These are phyloP conservation scores for Cassiopea xamachana DNA, from an alignment of 30 jellyfish, hydroid and myxozoan genomes.

Conservation along the genomic window DNA sequence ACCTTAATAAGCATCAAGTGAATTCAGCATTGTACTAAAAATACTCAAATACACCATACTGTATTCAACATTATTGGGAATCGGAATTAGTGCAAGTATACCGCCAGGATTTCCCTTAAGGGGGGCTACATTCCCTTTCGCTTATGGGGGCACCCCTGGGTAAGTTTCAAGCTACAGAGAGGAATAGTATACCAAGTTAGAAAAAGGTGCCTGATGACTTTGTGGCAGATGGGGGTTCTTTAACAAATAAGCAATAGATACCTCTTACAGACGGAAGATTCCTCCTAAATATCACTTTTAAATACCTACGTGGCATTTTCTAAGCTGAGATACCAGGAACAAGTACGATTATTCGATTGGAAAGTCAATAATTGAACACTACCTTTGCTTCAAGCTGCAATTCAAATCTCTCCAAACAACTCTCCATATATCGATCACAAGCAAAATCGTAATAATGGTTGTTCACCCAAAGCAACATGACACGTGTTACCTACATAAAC, in stretches of 20 bases:
- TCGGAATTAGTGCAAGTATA: no score
- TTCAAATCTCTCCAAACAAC: slow-evolving; percentile 82
- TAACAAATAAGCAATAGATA: background rate
- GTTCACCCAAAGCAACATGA: slow-evolving; percentile 94
- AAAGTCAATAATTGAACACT: background rate
- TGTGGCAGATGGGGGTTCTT: background rate
- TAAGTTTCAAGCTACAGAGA: no score
- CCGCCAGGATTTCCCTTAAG: no score
- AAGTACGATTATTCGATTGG: background rate
- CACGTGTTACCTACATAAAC: slow-evolving; percentile 86
- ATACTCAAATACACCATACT: no score
- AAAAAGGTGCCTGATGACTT: no score
- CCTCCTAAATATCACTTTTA: no score
- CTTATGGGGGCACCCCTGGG: no score
- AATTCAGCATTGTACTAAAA: background rate
- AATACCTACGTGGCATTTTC: no score
- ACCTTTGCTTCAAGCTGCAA: slow-evolving; percentile 85
- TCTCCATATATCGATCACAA: slow-evolving; percentile 89
- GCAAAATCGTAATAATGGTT: slow-evolving; percentile 93
- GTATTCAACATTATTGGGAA: no score
- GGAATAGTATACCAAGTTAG: no score
- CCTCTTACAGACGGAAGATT: no score
- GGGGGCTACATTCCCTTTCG: no score
- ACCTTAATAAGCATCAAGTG: background rate
- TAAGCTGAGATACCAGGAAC: background rate